Evolutionary conservation across 2,113 vertebrate species (phyloP).

Genomic region (Saimiri boliviensis): DNA sequence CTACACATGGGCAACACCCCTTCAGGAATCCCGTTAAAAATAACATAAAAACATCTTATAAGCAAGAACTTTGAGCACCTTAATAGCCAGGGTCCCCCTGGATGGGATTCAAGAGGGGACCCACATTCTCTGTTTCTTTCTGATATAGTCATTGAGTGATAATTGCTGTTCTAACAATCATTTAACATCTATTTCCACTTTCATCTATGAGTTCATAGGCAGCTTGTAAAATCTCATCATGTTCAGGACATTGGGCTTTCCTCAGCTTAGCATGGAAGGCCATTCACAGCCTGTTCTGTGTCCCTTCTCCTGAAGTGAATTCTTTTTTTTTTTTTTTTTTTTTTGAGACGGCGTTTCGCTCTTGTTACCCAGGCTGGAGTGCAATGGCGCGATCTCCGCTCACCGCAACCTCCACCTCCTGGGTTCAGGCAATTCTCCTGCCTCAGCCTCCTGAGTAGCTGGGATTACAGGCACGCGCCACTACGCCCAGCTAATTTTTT

Average conservation of each 20-base stretch:
- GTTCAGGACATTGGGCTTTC: neutral
- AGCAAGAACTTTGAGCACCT: neutral
- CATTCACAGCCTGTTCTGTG: neutral
- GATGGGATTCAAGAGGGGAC: neutral
- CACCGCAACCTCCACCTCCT: too few relatives aligned
- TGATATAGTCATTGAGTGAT: neutral
- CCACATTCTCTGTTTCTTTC: neutral
- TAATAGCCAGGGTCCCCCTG: neutral
- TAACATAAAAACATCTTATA: neutral
- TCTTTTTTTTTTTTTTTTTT: conserved; percentile 3
- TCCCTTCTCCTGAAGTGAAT: neutral
- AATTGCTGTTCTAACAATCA: too few relatives aligned
- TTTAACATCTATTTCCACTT: neutral
- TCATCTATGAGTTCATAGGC: neutral
- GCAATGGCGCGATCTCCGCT: too few relatives aligned
- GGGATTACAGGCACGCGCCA: too few relatives aligned
- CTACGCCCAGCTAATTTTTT: too few relatives aligned
- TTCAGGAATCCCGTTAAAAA: neutral
- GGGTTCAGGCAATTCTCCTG: too few relatives aligned
- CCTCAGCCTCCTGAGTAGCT: too few relatives aligned
- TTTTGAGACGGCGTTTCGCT: too few relatives aligned
- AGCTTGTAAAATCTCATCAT: neutral
- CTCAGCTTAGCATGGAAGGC: neutral
- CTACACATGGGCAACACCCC: neutral
- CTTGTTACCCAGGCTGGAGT: too few relatives aligned